A percentile compares a stretch with the other conserved stretches of the same genome.
phyloP scores from a whole-genome alignment of 2,113 vertebrate species.

The Cyprinus carpio region DNA sequence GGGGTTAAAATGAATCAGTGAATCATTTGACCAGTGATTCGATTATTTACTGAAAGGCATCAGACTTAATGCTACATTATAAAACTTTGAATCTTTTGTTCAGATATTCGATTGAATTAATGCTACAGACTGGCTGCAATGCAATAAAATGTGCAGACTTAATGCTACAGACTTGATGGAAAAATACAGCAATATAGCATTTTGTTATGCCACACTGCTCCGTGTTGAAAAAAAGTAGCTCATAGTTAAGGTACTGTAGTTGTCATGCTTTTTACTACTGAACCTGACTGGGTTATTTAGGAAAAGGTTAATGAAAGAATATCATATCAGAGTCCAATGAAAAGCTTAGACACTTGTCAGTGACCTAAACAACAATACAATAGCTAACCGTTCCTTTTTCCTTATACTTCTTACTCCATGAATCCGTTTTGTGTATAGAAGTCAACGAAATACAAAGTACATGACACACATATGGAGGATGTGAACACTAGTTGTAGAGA shows the following conservation, averaged over 20 bases:
- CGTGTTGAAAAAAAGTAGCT: neutral
- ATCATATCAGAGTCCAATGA: neutral
- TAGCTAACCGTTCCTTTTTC: neutral
- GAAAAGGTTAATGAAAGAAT: neutral
- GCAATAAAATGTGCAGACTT: neutral
- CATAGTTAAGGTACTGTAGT: neutral
- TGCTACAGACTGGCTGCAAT: too few species aligned
- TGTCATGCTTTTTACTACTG: neutral
- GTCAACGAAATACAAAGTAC: neutral
- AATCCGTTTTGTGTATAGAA: neutral
- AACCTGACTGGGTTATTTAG: neutral
- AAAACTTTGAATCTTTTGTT: too few species aligned
- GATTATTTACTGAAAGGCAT: neutral
- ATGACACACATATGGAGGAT: neutral
- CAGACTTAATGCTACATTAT: neutral
- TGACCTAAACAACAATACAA: neutral
- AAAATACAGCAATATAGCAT: conserved; percentile 8
- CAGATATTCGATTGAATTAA: too few species aligned
- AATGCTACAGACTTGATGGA: too few species aligned
- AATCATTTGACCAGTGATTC: neutral
- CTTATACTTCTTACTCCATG: neutral
- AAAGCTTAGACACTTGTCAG: neutral
- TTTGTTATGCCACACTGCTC: neutral
- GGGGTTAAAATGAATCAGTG: neutral
- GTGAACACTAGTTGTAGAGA: conserved; percentile 29